Base-by-base conservation (phyloP, 2,888 invertebrate species). In the Spialia ferax region DNA sequence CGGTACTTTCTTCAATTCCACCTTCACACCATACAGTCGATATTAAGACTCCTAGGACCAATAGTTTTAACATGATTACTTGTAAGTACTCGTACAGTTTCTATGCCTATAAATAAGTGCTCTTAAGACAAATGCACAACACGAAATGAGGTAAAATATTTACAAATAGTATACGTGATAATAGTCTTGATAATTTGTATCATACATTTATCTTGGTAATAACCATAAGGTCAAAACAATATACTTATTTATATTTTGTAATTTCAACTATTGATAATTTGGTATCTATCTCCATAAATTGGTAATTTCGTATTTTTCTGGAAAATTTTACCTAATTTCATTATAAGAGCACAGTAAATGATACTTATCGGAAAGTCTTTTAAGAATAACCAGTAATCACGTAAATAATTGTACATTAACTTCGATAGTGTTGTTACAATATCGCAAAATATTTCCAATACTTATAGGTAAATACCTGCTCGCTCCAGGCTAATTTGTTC, bases 31-130 rank as follows among this genome's bases (percentile, higher is more conserved):
- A 22, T 23, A 38, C 52, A 4, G 22, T n/a, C n/a, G 52, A 62
- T 35, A 38, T 45, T 22, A 62, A 23, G 5, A 52, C 23, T 7
- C 13, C 32, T 2, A 62, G 22, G 4, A 62, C 23, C 0, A 57
- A n/a, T 23, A 57, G 15, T 42, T 57, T 57, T 10, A 60, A 45
- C 60, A 60, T 60, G 38, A 54, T 38, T 22, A 35, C 48, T 48
- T 20, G 5, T 48, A 3, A n/a, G 20, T 48, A 0, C 7, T 32
- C 8, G 32, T 32, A 45, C n/a, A n/a, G n/a, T 18, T 45, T 45
- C 45, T 2, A 8, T 15, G 13, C 10, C 3, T 18, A 5, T 42
- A 15, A 42, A 42, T 15, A 42, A 6, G 42, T 45, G 18, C 45
- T 45, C 45, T 8, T 18, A 8, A 8, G 18, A 45, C 8, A 45